Evolutionary conservation across 1,140 invertebrate species (phyloP), one percentile per base, ranked within the genome.

Genomic region (Eupeodes corollae): DNA sequence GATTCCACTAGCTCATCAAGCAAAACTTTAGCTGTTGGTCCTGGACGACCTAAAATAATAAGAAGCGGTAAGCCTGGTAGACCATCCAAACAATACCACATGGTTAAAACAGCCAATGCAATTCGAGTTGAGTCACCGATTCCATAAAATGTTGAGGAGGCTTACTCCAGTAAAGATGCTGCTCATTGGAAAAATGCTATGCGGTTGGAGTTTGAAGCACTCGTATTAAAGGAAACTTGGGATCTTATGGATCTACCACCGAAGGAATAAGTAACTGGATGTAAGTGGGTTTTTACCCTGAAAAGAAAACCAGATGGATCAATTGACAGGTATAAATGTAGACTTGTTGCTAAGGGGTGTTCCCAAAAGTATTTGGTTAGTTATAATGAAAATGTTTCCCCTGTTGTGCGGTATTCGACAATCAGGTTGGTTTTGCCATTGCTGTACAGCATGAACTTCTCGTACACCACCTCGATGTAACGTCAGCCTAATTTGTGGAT

Each of bases 261-360:
- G 8, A 26, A 37, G 21, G 21, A 26, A 26, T 5, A 26, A 5
- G 8, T 26, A 26, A 26, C 8, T 8, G 21, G 21, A 3, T 26
- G 21, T 26, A 26, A 26, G 21, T 26, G 21, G 21, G 21, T 26
- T 26, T 26, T 26, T 8, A 26, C 3, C 35, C 35, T 37, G 10
- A 37, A 37, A 16, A 37, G 35, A 14, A n/a, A 16, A 16, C 35
- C 35, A 13, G 13, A 13, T 13, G 13, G 13, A 6, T 42, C 15
- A 3, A 14, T 13, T 13, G 13, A 42, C 13, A 42, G 19, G 40
- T 21, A 16, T 51, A 74, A 70, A 44, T 69, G 69, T 8, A 52
- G 70, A 46, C 52, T 70, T n/a, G 67, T 73, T 8, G 60, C 59
- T 8, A 60, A 59, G 44, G 68, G 69, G 10, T 70, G 49, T 49